Evolutionary conservation across 2,113 vertebrate genomes (phyloP), one percentile per base, ranked within the genome.

Genomic region (Saiga tatarica): DNA sequence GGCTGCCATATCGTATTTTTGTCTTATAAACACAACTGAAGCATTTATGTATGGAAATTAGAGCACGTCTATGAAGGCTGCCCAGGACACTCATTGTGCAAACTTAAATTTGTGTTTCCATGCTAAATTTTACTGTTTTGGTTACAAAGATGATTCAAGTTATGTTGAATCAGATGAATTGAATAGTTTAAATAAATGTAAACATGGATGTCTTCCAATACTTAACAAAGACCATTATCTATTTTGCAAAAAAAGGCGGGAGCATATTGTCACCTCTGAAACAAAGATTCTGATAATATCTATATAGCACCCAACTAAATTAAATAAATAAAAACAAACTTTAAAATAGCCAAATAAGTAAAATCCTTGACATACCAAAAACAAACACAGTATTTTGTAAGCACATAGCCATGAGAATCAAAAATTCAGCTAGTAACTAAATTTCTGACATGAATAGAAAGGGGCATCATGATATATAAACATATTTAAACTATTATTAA

Each of bases 391-490:
- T 45, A 79, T 87, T 64, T 74, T n/a, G 5, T 50, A 45, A 74
- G 26, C 25, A 47, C n/a, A 93, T 6, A 93, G 42, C 30, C 45
- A 33, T 36, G 11, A 90, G 17, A 93, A 90, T 47, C 71, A 67
- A 64, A 8, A 19, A 87, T 17, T 95, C 7, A 3, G 14, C 17
- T 82, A 60, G 25, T 93, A 82, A 93, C 30, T 91, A 45, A 95
- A 90, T 60, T 90, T 97, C 81, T 74, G 64, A 95, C 23, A 47
- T 53, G 21, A 90, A 47, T 11, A 95, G n/a, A 45, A 95, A 83
- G 84, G 33, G 33, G 33, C 6, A 85, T 79, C 5, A 19, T 50
- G 42, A 86, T 76, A 79, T 10, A 89, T 1, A 7, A 28, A 85
- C 9, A 85, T 21, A 81, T 39, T 79, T 86, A 45, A 60, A 93